Percentiles rank a stretch among this genome's conserved stretches.
Evolutionary conservation across 2,797 vertebrate species (phyloP).

Genomic region (Lophius americanus): DNA sequence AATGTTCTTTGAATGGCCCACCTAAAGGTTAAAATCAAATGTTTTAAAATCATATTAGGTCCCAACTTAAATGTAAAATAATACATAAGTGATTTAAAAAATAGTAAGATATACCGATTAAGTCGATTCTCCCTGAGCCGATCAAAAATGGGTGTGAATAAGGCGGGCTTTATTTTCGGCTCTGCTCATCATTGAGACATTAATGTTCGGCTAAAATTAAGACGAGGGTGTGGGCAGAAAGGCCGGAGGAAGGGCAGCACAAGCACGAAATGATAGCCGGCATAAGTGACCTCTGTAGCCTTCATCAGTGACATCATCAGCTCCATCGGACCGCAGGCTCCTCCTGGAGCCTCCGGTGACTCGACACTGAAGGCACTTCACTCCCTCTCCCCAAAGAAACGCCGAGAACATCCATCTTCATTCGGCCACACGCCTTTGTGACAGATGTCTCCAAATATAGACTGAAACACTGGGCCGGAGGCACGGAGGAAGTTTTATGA

Average conservation of each 20-base stretch:
- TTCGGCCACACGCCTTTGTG: conserved; percentile 22
- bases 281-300: conserved; percentile 55
- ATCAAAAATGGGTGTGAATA: conserved; percentile 58
- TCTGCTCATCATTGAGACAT: conserved; percentile 36
- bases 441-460: conserved; percentile 46
- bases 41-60: not conserved
- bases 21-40: not conserved
- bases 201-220: conserved; percentile 19
- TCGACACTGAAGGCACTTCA: conserved; percentile 21
- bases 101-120: conserved; percentile 30
- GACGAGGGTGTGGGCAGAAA: conserved; percentile 19
- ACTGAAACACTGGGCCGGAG: conserved; percentile 2
- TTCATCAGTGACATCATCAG: conserved; percentile 43
- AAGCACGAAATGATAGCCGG: conserved; percentile 36
- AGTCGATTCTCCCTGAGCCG: conserved; percentile 37
- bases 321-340: conserved; percentile 25
- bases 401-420: conserved; percentile 32
- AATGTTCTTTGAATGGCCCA: too few relatives aligned
- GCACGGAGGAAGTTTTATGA: not conserved
- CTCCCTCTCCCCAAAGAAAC: conserved; percentile 31
- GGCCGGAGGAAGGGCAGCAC: conserved; percentile 39
- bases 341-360: conserved; percentile 25
- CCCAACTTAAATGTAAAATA: not conserved
- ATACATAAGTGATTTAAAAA: not conserved
- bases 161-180: conserved; percentile 59